Conservation (phyloP, 2,797 vertebrate species). For the Clarias fuscus region DNA sequence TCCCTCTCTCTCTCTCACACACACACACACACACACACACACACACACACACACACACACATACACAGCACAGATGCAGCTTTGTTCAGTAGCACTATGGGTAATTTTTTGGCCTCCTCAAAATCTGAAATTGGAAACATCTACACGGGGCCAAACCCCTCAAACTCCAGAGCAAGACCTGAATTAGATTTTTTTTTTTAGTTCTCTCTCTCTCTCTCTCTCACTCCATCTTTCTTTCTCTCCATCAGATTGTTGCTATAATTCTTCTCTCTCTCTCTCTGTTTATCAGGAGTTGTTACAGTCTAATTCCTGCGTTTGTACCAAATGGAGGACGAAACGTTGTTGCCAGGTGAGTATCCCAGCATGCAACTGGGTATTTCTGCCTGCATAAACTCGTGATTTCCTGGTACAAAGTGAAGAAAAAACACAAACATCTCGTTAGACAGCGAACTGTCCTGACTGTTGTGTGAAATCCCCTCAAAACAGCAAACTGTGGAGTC, state of each 20-base stretch:
- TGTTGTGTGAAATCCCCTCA: neutral
- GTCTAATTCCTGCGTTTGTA: slow-evolving; percentile 83
- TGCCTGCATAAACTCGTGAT: too few relatives aligned
- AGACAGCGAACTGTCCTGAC: too few relatives aligned
- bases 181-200: neutral
- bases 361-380: slow-evolving; percentile 37
- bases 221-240: slow-evolving; percentile 8
- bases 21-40: slow-evolving; percentile 30
- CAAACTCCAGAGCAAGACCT: slow-evolving; percentile 61
- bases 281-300: slow-evolving; percentile 87
- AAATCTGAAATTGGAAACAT: slow-evolving; percentile 79
- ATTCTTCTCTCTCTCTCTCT: slow-evolving; percentile 20
- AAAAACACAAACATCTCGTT: too few relatives aligned
- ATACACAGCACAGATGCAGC: slow-evolving; percentile 78
- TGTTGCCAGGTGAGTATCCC: slow-evolving; percentile 86
- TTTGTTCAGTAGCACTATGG: slow-evolving; percentile 82
- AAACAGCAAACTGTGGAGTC: neutral
- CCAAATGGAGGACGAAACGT: slow-evolving; percentile 91
- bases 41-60: slow-evolving; percentile 53
- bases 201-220: slow-evolving; percentile 66
- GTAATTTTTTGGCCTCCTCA: slow-evolving; percentile 68
- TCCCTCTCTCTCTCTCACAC: neutral
- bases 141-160: slow-evolving; percentile 63
- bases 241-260: slow-evolving; percentile 46
- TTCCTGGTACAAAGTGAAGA: too few relatives aligned